A percentile compares a stretch with the other conserved stretches of the same genome.
These are phyloP conservation scores for Serranochromis macrocephalus DNA, from an alignment of 2,113 vertebrate genomes.

Conservation along the genomic window DNA sequence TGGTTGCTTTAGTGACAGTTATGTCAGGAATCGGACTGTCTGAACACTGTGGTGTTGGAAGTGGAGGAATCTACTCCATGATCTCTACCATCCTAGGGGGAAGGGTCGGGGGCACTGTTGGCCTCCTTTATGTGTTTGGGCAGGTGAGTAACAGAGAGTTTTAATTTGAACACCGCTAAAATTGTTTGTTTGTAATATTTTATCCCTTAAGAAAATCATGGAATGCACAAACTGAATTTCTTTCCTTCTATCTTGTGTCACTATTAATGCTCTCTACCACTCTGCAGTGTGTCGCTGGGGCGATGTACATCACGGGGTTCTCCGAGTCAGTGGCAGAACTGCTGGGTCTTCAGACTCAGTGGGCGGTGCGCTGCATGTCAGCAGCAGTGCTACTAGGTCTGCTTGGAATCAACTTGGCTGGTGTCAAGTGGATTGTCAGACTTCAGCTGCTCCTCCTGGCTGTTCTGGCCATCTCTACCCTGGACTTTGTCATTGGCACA, in stretches of 20 bases:
- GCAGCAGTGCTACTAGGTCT: conserved; percentile 80
- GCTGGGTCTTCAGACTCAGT: conserved; percentile 78
- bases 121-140: conserved; percentile 93
- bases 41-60: conserved; percentile 78
- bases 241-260: background rate
- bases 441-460: conserved; percentile 89
- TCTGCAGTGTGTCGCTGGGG: conserved; percentile 89
- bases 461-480: conserved; percentile 83
- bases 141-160: conserved; percentile 72
- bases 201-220: background rate
- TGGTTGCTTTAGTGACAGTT: conserved; percentile 88
- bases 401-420: conserved; percentile 93
- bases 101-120: conserved; percentile 82
- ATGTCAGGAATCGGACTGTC: conserved; percentile 88
- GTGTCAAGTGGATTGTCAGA: conserved; percentile 94
- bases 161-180: background rate
- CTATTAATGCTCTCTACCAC: background rate
- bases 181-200: background rate
- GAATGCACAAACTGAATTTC: background rate
- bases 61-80: conserved; percentile 93
- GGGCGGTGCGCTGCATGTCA: conserved; percentile 85
- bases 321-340: conserved; percentile 87
- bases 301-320: conserved; percentile 97
- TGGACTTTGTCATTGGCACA: conserved; percentile 92
- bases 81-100: conserved; percentile 88